phyloP scores from a whole-genome alignment of 2,113 vertebrate species.

The Pardalotus punctatus region DNA sequence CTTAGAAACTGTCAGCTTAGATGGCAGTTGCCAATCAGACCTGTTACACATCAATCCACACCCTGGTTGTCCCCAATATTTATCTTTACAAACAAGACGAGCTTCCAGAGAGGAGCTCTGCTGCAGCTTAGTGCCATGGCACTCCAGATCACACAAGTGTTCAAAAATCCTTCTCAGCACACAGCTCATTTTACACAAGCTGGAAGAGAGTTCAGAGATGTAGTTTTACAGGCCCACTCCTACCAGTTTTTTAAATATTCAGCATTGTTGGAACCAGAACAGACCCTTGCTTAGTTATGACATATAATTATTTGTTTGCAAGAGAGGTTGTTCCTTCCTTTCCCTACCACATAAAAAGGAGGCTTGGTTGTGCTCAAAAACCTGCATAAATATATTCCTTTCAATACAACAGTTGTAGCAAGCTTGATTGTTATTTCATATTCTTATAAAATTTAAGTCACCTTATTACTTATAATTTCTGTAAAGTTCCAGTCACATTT shows the following conservation, averaged over 20 bases:
- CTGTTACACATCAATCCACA: background rate
- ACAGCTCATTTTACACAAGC: background rate
- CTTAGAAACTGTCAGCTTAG: background rate
- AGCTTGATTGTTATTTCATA: background rate
- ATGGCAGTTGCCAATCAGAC: background rate
- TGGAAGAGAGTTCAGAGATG: background rate
- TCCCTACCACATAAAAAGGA: background rate
- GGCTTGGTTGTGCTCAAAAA: background rate
- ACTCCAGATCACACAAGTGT: background rate
- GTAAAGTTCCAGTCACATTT: background rate
- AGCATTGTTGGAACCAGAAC: background rate
- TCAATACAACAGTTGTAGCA: background rate
- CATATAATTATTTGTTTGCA: background rate
- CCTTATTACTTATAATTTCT: background rate
- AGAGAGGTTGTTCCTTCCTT: background rate
- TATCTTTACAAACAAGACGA: background rate
- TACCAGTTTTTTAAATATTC: background rate
- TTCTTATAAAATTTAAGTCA: background rate
- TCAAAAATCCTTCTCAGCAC: background rate
- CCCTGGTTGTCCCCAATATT: background rate
- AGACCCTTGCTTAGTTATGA: background rate
- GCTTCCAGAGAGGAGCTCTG: background rate
- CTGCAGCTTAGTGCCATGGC: background rate
- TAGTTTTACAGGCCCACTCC: background rate
- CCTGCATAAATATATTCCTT: background rate